These are phyloP conservation scores for Irena cyanogastra DNA, from an alignment of 2,113 vertebrate genomes.

Conservation along the genomic window DNA sequence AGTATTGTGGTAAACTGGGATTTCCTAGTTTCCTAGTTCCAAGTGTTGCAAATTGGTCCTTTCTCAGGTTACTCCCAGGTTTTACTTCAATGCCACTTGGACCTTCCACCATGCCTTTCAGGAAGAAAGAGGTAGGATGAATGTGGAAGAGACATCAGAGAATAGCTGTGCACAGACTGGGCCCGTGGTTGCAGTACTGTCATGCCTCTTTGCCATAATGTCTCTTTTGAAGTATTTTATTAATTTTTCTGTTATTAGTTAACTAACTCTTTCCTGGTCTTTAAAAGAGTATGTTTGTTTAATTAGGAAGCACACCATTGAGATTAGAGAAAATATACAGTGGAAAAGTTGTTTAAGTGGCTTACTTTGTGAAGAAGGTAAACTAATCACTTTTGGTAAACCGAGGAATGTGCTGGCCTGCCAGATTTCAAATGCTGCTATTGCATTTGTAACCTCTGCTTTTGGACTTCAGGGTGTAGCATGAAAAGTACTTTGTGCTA, in stretches of 20 bases:
- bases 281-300: not conserved
- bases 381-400: not conserved
- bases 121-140: not conserved
- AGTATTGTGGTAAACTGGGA: not conserved
- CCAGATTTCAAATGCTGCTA: not conserved
- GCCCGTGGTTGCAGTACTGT: not conserved
- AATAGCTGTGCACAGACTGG: not conserved
- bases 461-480: not conserved
- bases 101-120: not conserved
- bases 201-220: not conserved
- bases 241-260: not conserved
- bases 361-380: not conserved
- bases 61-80: not conserved
- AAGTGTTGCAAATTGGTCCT: not conserved
- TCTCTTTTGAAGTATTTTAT: not conserved
- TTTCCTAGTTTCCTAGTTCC: too few relatives aligned
- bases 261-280: not conserved
- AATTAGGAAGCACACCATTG: not conserved
- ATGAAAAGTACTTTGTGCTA: not conserved
- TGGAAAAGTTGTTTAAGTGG: not conserved
- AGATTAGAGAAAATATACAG: not conserved
- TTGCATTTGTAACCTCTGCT: not conserved
- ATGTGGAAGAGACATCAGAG: not conserved
- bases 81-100: not conserved
- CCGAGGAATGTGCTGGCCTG: accelerated